Evolutionary conservation across 2,797 vertebrate genomes (phyloP), one percentile per base, ranked within the genome.

Genomic region (Periparus ater): DNA sequence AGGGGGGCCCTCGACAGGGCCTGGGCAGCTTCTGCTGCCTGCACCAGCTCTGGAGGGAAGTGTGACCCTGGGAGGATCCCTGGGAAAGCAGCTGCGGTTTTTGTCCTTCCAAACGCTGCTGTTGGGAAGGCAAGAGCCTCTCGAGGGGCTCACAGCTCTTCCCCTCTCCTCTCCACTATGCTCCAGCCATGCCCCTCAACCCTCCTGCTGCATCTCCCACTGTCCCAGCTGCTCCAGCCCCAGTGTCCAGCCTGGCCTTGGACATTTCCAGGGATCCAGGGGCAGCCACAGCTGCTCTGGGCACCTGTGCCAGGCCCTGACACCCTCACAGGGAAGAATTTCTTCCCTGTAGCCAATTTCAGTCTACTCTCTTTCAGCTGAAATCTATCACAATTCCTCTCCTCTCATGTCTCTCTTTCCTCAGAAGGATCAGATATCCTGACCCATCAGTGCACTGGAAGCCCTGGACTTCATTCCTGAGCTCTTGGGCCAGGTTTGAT

Each of bases 131-230:
- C 8, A 1, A 11, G n/a, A 74, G 5, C 17, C 29, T 44, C 44
- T 38, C 11, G 2, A 0, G 1, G 25, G 38, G 27, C 14, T 11
- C 11, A 4, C 11, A 40, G 25, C 47, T 22, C 34, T 22, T 15
- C 58, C 32, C 3, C 9, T n/a, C 20, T 12, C 19, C 47, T 62
- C 45, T 7, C 11, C 10, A 11, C 27, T 6, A 6, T 2, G n/a
- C 36, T 42, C 48, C 58, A 51, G 32, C 54, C 4, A 0, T 23
- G 34, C 8, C 32, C 36, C 60, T 45, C 3, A 23, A 18, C 44
- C 27, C 29, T 36, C 32, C 14, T 0, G 0, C 62, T 48, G 66
- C 44, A 38, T n/a, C 42, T 70, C 0, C 36, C 63, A 19, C 32
- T 6, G 6, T 0, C 26, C 61, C 85, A 74, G 40, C 2, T 54